Percentiles rank a stretch among this genome's conserved stretches.
Conservation (phyloP, 1,140 invertebrate species). For the Phocides pigmalion region DNA sequence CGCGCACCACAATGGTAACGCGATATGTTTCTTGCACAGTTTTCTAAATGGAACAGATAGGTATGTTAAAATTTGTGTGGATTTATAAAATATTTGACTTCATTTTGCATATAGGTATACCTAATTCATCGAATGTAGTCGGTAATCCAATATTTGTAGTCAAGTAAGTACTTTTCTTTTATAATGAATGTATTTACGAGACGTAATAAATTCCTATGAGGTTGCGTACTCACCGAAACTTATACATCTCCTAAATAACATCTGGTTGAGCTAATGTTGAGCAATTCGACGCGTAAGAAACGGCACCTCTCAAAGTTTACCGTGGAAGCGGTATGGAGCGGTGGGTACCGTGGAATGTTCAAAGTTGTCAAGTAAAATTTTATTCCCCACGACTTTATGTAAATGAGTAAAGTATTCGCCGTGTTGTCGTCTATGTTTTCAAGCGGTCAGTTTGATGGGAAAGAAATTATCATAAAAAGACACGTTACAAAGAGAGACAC, state of each 20-base stretch:
- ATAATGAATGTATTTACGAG: background rate
- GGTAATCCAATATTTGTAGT: background rate
- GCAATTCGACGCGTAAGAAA: slow-evolving; percentile 25
- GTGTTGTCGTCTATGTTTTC: slow-evolving; percentile 48
- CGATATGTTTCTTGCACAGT: slow-evolving; percentile 47
- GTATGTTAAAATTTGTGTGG: slow-evolving; percentile 11
- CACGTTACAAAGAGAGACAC: slow-evolving; percentile 55
- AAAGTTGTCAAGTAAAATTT: slow-evolving; percentile 54
- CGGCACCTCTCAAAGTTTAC: slow-evolving; percentile 6
- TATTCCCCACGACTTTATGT: slow-evolving; percentile 62
- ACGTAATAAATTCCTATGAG: slow-evolving; percentile 7
- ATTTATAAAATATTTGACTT: slow-evolving; percentile 10
- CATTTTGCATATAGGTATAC: background rate
- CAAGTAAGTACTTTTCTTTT: background rate
- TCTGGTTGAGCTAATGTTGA: slow-evolving; percentile 8
- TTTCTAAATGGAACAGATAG: slow-evolving; percentile 5
- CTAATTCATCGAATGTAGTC: too few species aligned
- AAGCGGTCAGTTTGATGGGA: slow-evolving; percentile 57
- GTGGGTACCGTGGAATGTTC: slow-evolving; percentile 27
- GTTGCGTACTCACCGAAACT: slow-evolving; percentile 1
- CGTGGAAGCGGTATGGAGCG: too few species aligned
- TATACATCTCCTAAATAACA: slow-evolving; percentile 18
- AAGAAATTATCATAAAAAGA: slow-evolving; percentile 74
- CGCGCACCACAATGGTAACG: slow-evolving; percentile 61
- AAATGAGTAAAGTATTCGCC: slow-evolving; percentile 52